Evolutionary conservation across 2,113 vertebrate species (phyloP).

Genomic region (Oplegnathus fasciatus): DNA sequence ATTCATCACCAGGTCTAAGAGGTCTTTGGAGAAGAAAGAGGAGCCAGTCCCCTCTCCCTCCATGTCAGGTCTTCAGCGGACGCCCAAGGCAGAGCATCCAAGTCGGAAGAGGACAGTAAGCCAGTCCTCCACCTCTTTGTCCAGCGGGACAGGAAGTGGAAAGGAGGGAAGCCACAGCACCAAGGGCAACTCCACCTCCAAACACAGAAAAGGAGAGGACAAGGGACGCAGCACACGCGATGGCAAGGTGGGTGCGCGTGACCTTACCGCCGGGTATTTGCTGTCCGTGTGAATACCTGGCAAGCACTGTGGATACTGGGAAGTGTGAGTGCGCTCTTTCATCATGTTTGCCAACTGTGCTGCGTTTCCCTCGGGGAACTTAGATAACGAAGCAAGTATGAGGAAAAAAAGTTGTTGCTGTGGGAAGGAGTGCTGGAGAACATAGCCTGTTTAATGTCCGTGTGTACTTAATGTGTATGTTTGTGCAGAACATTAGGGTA

Average conservation of each 20-base stretch:
- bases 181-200: constrained; percentile 89
- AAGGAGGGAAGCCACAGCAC: constrained; percentile 86
- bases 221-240: constrained; percentile 90
- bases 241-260: constrained; percentile 85
- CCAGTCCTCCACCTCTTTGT: constrained; percentile 92
- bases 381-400: constrained; percentile 15
- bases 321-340: constrained; percentile 11
- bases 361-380: not conserved
- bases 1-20: constrained; percentile 88
- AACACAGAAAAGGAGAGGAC: constrained; percentile 93
- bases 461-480: not conserved
- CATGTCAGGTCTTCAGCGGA: constrained; percentile 88
- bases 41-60: constrained; percentile 93
- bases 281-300: constrained; percentile 9
- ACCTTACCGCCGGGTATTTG: not conserved
- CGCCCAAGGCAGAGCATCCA: constrained; percentile 91
- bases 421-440: not conserved
- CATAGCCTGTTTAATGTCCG: not conserved
- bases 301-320: constrained; percentile 9
- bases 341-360: constrained; percentile 43
- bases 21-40: constrained; percentile 92
- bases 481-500: not conserved
- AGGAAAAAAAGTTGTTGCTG: not conserved
- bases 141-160: constrained; percentile 88
- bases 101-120: constrained; percentile 94